These are phyloP conservation scores for Ornithorhynchus anatinus DNA, from an alignment of 2,113 vertebrate species.

Conservation along the genomic window DNA sequence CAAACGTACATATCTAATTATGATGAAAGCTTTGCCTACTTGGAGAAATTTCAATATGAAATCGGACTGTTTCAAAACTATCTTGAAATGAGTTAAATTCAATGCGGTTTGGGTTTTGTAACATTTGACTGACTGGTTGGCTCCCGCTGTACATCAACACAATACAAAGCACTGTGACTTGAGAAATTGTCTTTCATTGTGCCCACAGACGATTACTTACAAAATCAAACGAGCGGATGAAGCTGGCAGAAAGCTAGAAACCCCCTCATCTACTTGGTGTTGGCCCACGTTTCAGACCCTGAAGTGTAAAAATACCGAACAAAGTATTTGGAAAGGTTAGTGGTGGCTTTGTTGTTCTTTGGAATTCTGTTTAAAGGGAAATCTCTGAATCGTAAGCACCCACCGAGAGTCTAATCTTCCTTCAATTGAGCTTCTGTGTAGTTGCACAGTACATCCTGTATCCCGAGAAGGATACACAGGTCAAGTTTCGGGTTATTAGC, in stretches of 20 bases:
- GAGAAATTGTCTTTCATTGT: constrained; percentile 7
- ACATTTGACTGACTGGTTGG: neutral
- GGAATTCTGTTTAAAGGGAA: constrained; percentile 10
- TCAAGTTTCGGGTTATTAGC: neutral
- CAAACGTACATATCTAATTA: constrained; percentile 31
- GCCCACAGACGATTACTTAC: too few relatives aligned
- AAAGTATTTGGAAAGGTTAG: neutral
- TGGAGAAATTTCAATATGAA: constrained; percentile 17
- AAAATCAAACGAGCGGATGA: too few relatives aligned
- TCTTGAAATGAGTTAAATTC: constrained; percentile 31
- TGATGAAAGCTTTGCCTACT: constrained; percentile 15
- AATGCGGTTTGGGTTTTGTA: constrained; percentile 13
- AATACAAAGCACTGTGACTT: neutral
- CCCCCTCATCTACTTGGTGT: constrained; percentile 23
- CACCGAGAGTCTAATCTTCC: too few relatives aligned
- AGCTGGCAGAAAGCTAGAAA: neutral
- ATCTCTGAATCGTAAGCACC: neutral
- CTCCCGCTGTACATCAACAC: neutral
- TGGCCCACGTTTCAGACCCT: constrained; percentile 27
- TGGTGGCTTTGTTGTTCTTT: constrained; percentile 13
- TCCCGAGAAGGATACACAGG: too few relatives aligned
- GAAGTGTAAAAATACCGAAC: constrained; percentile 33
- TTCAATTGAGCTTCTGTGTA: too few relatives aligned
- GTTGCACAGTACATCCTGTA: too few relatives aligned
- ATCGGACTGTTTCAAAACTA: constrained; percentile 6